A percentile compares a stretch with the other conserved stretches of the same genome.
Evolutionary conservation across 2,113 vertebrate species (phyloP).

Genomic region (Trachemys scripta): DNA sequence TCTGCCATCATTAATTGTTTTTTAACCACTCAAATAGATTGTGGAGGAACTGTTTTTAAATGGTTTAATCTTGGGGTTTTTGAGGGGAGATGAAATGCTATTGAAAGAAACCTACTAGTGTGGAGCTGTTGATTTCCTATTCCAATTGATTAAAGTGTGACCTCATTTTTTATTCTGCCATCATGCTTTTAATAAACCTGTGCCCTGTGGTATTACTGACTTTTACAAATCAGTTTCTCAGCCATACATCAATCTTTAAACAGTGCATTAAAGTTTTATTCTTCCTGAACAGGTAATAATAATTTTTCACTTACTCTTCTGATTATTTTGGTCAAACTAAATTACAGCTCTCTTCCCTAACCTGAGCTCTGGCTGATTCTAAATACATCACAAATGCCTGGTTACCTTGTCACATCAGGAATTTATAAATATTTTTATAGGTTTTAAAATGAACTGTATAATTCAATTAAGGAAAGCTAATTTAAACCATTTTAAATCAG

Average conservation of each 20-base stretch:
- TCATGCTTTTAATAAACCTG: slow-evolving; percentile 54
- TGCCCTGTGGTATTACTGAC: slow-evolving; percentile 54
- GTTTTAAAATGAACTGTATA: slow-evolving; percentile 20
- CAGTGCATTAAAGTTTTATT: slow-evolving; percentile 56
- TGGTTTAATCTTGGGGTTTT: neutral
- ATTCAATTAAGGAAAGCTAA: neutral
- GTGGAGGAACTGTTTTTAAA: neutral
- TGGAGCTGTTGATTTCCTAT: slow-evolving; percentile 40
- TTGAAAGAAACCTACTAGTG: neutral
- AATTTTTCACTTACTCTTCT: slow-evolving; percentile 60
- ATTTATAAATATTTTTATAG: neutral
- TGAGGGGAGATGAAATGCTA: neutral
- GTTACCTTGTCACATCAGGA: slow-evolving; percentile 13
- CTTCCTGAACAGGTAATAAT: slow-evolving; percentile 49
- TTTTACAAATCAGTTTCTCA: slow-evolving; percentile 59
- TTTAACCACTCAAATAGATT: neutral
- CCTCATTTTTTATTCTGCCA: slow-evolving; percentile 42
- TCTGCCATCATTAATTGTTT: neutral
- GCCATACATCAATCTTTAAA: slow-evolving; percentile 53
- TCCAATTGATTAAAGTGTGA: slow-evolving; percentile 54
- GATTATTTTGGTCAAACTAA: slow-evolving; percentile 58
- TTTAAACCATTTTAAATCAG: neutral
- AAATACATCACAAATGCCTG: slow-evolving; percentile 35
- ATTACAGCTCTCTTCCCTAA: slow-evolving; percentile 46
- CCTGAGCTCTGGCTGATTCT: slow-evolving; percentile 31